Evolutionary conservation across 2,113 vertebrate species (phyloP), one percentile per base, ranked within the genome.

Genomic region (Petrocephalus zakoni): DNA sequence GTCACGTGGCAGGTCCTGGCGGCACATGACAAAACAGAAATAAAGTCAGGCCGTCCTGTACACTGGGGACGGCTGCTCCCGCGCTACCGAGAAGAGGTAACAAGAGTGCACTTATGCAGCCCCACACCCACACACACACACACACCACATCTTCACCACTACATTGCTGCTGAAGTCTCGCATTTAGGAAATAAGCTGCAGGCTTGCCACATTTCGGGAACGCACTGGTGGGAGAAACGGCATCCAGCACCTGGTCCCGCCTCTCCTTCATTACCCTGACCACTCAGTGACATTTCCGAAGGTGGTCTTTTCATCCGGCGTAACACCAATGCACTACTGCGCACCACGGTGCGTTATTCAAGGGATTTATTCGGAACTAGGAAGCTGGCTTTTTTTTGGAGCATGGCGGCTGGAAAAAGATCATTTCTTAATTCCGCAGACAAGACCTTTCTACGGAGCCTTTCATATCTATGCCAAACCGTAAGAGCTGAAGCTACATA

Each of bases 11-110:
- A 87, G 88, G 88, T 61, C 87, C 90, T 88, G 88, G 93, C 92
- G 93, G 94, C 94, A 94, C 91, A 53, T 37, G 92, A 94, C 94
- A 92, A 91, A 92, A 93, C 94, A 94, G 91, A 93, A 92, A 94
- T 94, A 95, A 94, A 94, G 94, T 92, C 88, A 93, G 93, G 90
- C 89, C 92, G 93, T 93, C 91, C 91, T 87, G 82, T 90, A 89
- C 91, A 89, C 89, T 89, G 90, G 89, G 90, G 93, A 92, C 94
- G 93, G 94, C 92, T 94, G 94, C 93, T 93, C 51, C 86, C 21
- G 25, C 21, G 34, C 25, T 9, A 49, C 47, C 15, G 22, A 9
- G 17, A 52, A 87, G n/a, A 46, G 25, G 52, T 51, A 82, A 56
- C 87, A 82, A 82, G 29, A 82, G 68, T 34, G 55, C 29, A 86